Percentiles rank a stretch among this genome's conserved stretches.
Conservation (phyloP, 2,888 invertebrate species). For the Pedicia rivosa region DNA sequence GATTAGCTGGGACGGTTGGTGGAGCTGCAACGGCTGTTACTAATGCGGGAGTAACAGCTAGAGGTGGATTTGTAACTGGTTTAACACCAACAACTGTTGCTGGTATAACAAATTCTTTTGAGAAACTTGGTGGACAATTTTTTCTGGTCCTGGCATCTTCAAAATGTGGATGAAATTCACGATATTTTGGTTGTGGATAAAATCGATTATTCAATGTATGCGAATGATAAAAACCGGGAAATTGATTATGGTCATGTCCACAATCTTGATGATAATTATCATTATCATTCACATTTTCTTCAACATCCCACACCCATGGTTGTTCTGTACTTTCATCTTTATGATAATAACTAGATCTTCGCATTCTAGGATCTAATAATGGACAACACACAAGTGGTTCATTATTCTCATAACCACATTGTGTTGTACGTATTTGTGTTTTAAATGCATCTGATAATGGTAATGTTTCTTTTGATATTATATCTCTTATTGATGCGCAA, state of each 20-base stretch:
- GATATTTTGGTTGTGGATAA: too few relatives aligned
- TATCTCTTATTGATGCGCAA: conserved; percentile 18
- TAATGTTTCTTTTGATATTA: conserved; percentile 15
- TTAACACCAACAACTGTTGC: not conserved
- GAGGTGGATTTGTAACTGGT: not conserved
- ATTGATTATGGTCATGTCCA: not conserved
- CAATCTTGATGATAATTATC: not conserved
- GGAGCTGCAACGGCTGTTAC: not conserved
- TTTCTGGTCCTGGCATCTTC: conserved; percentile 21
- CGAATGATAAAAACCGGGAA: too few relatives aligned
- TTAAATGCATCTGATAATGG: conserved; percentile 16
- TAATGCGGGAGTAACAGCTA: not conserved
- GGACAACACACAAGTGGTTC: conserved; percentile 23
- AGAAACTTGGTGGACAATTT: conserved; percentile 23
- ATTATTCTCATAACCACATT: conserved; percentile 20
- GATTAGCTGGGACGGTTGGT: not conserved
- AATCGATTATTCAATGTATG: not conserved
- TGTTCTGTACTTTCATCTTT: conserved; percentile 10
- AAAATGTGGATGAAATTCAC: conserved; percentile 12
- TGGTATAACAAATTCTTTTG: conserved; percentile 16
- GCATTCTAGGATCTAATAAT: conserved; percentile 1
- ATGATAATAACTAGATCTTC: conserved; percentile 1
- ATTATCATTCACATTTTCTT: not conserved
- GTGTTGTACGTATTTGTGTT: conserved; percentile 16
- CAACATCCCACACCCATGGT: conserved; percentile 23